These are phyloP conservation scores for Manacus vitellinus DNA, from an alignment of 2,113 vertebrate species.

Conservation along the genomic window DNA sequence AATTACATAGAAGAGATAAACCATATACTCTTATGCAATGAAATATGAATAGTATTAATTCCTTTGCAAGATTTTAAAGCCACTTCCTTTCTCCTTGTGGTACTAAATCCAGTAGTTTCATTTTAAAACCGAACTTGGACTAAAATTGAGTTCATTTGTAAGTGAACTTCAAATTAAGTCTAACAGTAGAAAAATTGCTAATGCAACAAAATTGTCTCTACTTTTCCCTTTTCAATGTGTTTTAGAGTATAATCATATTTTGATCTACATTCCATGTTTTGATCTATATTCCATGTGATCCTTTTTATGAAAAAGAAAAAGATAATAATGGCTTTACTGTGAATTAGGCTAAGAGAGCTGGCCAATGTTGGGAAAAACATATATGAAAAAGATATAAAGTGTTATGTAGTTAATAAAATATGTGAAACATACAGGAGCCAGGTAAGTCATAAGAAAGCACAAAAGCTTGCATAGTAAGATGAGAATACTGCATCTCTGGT, in stretches of 20 bases:
- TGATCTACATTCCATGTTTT: neutral
- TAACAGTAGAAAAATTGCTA: neutral
- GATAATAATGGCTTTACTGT: neutral
- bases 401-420: neutral
- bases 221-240: neutral
- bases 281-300: neutral
- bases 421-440: neutral
- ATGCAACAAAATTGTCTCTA: neutral
- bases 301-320: neutral
- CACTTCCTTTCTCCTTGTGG: slow-evolving; percentile 36
- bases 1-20: slow-evolving; percentile 57
- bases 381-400: neutral
- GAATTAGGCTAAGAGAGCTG: neutral
- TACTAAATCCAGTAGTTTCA: neutral
- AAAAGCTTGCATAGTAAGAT: neutral
- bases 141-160: slow-evolving; percentile 3
- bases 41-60: slow-evolving; percentile 49
- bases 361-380: neutral
- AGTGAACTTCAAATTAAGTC: neutral
- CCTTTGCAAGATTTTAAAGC: slow-evolving; percentile 20
- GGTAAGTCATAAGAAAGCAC: neutral
- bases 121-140: slow-evolving; percentile 20
- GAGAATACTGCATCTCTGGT: neutral
- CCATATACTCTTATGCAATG: slow-evolving; percentile 7
- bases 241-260: neutral